Conservation (phyloP, 2,113 vertebrate species). For the Burhinus oedicnemus region DNA sequence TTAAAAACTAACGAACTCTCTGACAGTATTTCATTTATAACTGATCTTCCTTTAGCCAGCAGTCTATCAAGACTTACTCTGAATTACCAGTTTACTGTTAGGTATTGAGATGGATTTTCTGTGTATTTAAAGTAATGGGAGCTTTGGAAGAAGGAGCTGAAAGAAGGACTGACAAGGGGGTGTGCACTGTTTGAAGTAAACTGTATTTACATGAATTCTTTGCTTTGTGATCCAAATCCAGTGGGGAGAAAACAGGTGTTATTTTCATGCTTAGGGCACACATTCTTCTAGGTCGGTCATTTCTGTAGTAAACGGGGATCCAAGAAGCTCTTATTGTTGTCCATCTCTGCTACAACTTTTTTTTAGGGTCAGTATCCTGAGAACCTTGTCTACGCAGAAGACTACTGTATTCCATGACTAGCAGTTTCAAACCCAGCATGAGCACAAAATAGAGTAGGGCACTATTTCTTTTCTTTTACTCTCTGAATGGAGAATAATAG, state of each 20-base stretch:
- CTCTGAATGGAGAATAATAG: not conserved
- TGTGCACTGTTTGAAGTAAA: not conserved
- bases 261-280: not conserved
- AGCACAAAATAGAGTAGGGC: not conserved
- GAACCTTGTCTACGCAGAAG: not conserved
- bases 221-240: not conserved
- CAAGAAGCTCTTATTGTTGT: not conserved
- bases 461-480: not conserved
- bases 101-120: not conserved
- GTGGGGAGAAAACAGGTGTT: not conserved
- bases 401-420: accelerated
- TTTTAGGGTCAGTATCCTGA: not conserved
- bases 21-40: not conserved
- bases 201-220: not conserved
- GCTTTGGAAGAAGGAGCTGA: not conserved
- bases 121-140: not conserved
- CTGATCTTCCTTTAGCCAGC: not conserved
- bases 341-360: accelerated
- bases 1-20: not conserved
- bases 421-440: not conserved
- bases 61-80: not conserved
- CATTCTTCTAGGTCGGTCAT: not conserved
- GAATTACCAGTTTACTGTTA: not conserved
- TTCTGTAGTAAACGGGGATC: not conserved
- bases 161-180: not conserved